A percentile compares a stretch with the other conserved stretches of the same genome.
Conservation (phyloP, 2,888 invertebrate genomes). For the Melanchra persicariae region DNA sequence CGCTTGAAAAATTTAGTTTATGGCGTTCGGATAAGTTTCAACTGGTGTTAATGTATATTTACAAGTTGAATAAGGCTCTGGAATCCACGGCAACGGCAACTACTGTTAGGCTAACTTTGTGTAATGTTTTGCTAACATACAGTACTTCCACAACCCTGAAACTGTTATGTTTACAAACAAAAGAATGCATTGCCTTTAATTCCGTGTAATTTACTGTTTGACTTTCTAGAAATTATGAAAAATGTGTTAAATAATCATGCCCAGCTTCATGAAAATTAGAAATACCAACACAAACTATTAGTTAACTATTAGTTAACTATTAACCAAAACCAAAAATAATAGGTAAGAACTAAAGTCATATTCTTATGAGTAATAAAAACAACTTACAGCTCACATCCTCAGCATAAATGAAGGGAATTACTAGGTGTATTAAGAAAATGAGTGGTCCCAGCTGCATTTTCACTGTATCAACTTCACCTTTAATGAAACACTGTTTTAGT, state of each 20-base stretch:
- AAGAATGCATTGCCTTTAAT: constrained; percentile 7
- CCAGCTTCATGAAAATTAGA: not conserved
- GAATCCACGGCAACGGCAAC: not conserved
- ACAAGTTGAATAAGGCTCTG: not conserved
- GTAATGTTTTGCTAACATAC: constrained; percentile 11
- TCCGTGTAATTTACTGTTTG: not conserved
- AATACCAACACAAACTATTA: not conserved
- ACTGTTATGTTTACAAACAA: constrained; percentile 20
- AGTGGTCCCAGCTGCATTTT: constrained; percentile 78
- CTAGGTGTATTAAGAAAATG: constrained; percentile 73
- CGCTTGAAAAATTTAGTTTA: not conserved
- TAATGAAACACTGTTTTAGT: constrained; percentile 31
- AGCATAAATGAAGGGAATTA: constrained; percentile 74
- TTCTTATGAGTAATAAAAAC: not conserved
- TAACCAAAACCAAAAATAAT: no score
- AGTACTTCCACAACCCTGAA: constrained; percentile 9
- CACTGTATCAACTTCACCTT: constrained; percentile 56
- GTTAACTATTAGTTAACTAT: no score
- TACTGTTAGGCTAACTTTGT: not conserved
- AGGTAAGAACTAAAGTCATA: not conserved
- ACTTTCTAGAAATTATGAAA: not conserved
- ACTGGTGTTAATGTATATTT: not conserved
- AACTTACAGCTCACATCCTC: constrained; percentile 87
- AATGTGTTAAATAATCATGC: not conserved
- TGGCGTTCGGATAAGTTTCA: not conserved